Base-by-base conservation (phyloP, 2,797 vertebrate genomes). In the Sebastolobus altivelis region DNA sequence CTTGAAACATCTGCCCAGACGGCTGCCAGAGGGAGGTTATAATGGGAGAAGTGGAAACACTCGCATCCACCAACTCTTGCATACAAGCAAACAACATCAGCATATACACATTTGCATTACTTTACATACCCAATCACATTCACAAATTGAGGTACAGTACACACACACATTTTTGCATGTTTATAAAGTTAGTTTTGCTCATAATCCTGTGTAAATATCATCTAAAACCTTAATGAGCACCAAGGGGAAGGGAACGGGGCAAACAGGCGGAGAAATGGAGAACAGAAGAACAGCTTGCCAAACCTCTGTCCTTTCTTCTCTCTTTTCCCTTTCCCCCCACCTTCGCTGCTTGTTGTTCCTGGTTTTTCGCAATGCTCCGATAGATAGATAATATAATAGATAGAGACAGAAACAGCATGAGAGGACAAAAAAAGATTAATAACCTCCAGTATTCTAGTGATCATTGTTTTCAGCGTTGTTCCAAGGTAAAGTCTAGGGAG, bases 1-100 rank as follows among this genome's bases (percentile, higher is more conserved):
- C 77, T 82, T 75, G 68, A 85, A 91, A 92, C 92, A 93, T 93
- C 91, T 93, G 89, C 85, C 87, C 90, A 71, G 85, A 71, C 58
- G 66, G 62, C 85, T 88, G 82, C 86, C 87, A 72, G 71, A 79
- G 85, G 89, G 69, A 87, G 22, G 81, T 84, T 74, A 85, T 83
- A 82, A 80, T 83, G 59, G 80, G 74, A 81, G 75, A 81, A 85
- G 62, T 74, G 69, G 63, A 86, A 83, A 75, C 65, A 65, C 72
- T 84, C 40, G 3, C 43, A 72, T 68, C 6, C n/a, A 25, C 49
- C n/a, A 22, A 52, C 67, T 71, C 33, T 43, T 61, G 37, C 31
- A 60, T 49, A 54, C 52, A 52, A 49, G 62, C 80, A 52, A 86
- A 74, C 55, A 80, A 43, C 65, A 52, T 62, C 27, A 58, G 8